Percentiles rank a stretch among this genome's conserved stretches.
These are phyloP conservation scores for Dicranocentrus wangi DNA, from an alignment of 2,888 invertebrate species.

Conservation along the genomic window DNA sequence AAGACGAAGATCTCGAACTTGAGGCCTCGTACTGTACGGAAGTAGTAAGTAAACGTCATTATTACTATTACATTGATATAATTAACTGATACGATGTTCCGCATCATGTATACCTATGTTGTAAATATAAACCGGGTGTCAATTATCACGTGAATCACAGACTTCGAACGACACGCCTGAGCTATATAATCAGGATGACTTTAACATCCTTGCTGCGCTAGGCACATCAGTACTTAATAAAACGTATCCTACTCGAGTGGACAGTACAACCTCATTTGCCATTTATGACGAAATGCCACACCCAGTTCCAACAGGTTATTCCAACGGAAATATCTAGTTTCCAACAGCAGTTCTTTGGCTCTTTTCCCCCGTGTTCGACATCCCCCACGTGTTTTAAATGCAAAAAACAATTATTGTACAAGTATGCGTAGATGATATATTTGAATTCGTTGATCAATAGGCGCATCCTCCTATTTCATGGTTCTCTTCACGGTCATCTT, in stretches of 20 bases:
- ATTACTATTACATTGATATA: no score
- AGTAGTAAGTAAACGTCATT: no score
- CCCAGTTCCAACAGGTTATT: slow-evolving; percentile 40
- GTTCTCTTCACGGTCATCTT: slow-evolving; percentile 46
- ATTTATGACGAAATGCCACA: slow-evolving; percentile 52
- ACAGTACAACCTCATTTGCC: slow-evolving; percentile 16
- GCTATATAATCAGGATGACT: slow-evolving; percentile 47
- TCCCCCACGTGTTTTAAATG: background rate
- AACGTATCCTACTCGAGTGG: slow-evolving; percentile 27
- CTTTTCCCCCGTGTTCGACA: background rate
- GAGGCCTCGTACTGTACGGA: no score
- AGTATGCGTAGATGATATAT: no score
- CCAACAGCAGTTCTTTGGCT: background rate
- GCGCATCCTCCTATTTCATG: slow-evolving; percentile 40
- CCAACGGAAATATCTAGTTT: background rate
- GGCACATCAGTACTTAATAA: slow-evolving; percentile 43
- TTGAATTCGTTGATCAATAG: background rate
- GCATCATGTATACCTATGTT: no score
- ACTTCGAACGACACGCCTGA: slow-evolving; percentile 30
- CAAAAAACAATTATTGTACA: background rate
- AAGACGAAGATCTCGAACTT: no score
- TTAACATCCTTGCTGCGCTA: slow-evolving; percentile 35
- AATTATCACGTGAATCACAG: slow-evolving; percentile 7
- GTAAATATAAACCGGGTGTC: no score
- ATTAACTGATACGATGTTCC: no score